phyloP scores from a whole-genome alignment of 2,797 vertebrate genomes.

The Naso thynnoides region DNA sequence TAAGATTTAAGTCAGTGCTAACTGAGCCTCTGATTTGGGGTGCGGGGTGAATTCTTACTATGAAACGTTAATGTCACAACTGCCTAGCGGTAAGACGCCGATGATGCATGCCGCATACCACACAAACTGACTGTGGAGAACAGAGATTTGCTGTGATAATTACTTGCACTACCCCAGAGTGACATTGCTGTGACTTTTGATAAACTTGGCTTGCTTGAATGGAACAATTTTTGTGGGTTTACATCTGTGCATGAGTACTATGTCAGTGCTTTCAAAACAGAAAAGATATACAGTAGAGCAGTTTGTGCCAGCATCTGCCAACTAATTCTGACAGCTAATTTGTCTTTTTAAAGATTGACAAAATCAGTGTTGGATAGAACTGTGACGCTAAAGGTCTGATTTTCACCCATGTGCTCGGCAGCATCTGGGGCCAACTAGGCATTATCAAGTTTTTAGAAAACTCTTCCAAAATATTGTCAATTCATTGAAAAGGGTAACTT shows the following conservation, averaged over 20 bases:
- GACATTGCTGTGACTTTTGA: slow-evolving; percentile 67
- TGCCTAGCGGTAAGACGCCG: slow-evolving; percentile 45
- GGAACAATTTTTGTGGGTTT: slow-evolving; percentile 10
- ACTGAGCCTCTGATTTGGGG: slow-evolving; percentile 81
- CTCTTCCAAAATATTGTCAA: slow-evolving; percentile 32
- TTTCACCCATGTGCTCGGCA: slow-evolving; percentile 35
- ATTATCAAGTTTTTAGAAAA: slow-evolving; percentile 52
- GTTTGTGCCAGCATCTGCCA: slow-evolving; percentile 2
- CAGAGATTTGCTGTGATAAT: slow-evolving; percentile 70
- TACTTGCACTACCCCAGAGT: slow-evolving; percentile 46
- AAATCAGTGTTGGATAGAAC: slow-evolving; percentile 32
- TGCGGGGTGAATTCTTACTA: slow-evolving; percentile 77
- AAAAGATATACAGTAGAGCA: background rate
- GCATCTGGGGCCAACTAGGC: slow-evolving; percentile 36
- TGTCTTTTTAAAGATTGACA: slow-evolving; percentile 37
- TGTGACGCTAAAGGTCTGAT: slow-evolving; percentile 45
- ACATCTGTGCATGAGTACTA: background rate
- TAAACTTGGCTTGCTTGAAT: slow-evolving; percentile 36
- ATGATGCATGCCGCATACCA: slow-evolving; percentile 48
- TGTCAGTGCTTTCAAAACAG: background rate
- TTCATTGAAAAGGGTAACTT: slow-evolving; percentile 50
- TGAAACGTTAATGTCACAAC: slow-evolving; percentile 64
- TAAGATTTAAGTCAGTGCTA: slow-evolving; percentile 84
- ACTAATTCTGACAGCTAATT: slow-evolving; percentile 23
- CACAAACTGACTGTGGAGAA: slow-evolving; percentile 64